Conservation (phyloP, 1,140 invertebrate genomes). For the Pogonomyrmex californicus region DNA sequence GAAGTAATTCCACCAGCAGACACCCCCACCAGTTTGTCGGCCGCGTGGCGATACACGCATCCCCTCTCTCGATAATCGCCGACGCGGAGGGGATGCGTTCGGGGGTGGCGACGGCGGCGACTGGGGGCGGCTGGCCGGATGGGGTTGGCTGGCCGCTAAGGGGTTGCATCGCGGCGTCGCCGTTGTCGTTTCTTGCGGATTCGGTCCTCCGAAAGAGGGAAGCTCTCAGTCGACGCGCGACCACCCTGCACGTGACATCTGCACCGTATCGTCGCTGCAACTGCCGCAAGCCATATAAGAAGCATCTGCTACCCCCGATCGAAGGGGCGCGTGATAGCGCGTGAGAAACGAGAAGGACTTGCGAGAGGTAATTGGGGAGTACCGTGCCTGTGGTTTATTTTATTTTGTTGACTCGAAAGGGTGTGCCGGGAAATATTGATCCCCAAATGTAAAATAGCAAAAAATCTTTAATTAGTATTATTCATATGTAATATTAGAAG, state of each 20-base stretch:
- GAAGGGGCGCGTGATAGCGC: slow-evolving; percentile 47
- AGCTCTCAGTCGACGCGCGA: slow-evolving; percentile 80
- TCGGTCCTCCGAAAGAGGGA: slow-evolving; percentile 66
- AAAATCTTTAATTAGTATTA: background rate
- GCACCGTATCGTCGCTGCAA: slow-evolving; percentile 25
- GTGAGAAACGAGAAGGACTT: slow-evolving; percentile 13
- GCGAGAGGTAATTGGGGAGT: slow-evolving; percentile 39
- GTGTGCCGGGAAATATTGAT: slow-evolving; percentile 31
- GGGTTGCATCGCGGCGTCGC: slow-evolving; percentile 75
- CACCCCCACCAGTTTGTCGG: slow-evolving; percentile 76
- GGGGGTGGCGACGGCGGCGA: slow-evolving; percentile 64
- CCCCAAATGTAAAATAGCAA: background rate
- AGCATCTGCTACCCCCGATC: background rate
- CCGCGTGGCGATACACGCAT: slow-evolving; percentile 76
- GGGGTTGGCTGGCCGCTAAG: slow-evolving; percentile 70
- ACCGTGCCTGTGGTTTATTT: slow-evolving; percentile 14
- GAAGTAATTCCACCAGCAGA: slow-evolving; percentile 80
- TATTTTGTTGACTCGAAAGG: background rate
- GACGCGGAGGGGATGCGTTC: slow-evolving; percentile 62
- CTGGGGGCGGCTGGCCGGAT: slow-evolving; percentile 67
- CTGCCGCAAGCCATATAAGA: slow-evolving; percentile 27
- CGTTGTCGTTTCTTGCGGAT: slow-evolving; percentile 72
- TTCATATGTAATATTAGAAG: background rate
- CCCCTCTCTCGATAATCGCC: slow-evolving; percentile 66
- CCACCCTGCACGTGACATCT: slow-evolving; percentile 53